These are phyloP conservation scores for Etheostoma perlongum DNA, from an alignment of 2,797 vertebrate species.

Conservation along the genomic window DNA sequence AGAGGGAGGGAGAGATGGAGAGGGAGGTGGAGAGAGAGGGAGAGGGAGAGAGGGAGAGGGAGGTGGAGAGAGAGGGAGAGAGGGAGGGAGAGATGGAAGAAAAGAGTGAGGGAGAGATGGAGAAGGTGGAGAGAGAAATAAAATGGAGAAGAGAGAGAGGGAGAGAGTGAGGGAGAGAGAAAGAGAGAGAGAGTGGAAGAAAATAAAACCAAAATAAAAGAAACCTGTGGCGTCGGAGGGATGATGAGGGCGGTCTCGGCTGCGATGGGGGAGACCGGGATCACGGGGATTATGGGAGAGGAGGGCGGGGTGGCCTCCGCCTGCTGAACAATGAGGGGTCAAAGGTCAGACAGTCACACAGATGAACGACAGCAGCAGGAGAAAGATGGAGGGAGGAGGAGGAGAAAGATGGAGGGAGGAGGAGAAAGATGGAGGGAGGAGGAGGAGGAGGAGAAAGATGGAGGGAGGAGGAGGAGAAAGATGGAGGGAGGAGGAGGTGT, in stretches of 20 bases:
- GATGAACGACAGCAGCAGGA: constrained; percentile 50
- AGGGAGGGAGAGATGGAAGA: no score
- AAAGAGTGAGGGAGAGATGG: no score
- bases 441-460: background rate
- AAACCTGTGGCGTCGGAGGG: constrained; percentile 71
- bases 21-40: no score
- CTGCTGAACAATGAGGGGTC: constrained; percentile 91
- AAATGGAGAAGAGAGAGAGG: no score
- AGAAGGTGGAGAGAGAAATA: no score
- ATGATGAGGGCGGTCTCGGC: constrained; percentile 88
- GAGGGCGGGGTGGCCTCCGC: constrained; percentile 91
- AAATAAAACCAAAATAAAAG: constrained; percentile 59
- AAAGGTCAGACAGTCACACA: constrained; percentile 82
- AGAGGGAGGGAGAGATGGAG: no score
- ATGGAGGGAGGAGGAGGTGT: no score
- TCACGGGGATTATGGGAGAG: constrained; percentile 94
- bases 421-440: background rate
- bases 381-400: background rate
- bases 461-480: no score
- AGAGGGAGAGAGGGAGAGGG: no score
- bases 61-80: no score
- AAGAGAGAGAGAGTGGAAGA: constrained; percentile 63
- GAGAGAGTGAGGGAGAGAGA: background rate
- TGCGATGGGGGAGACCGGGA: constrained; percentile 93
- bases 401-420: background rate